Base-by-base conservation (phyloP, 2,888 invertebrate species). In the Alsophila aescularia region DNA sequence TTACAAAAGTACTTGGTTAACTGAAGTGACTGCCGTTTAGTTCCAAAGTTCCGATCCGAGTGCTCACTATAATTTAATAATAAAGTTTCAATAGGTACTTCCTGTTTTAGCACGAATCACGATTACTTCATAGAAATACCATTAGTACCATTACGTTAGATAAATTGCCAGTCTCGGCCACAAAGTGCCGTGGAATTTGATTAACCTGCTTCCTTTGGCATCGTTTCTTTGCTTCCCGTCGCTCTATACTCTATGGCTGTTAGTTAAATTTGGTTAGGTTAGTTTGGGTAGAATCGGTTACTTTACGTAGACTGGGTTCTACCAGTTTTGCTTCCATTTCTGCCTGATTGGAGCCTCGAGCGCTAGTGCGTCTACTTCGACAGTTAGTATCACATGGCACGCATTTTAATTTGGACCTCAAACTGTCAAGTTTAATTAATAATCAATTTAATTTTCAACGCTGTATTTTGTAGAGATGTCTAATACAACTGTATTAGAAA, bases 161-260 rank as follows among this genome's bases (percentile, higher is more conserved):
- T 36, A 45, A 13, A 29, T 37, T 37, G 29, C 15, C 10, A 15
- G 14, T 37, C 27, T 13, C 9, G 10, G 12, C 37, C 16, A 43
- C 43, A 44, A 43, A 44, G 34, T 44, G 21, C 13, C 34, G 5
- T 10, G 13, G 34, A 44, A 44, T 34, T 44, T 24, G 21, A 44
- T 34, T 44, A 44, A 32, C 35, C 35, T 15, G 18, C 10, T 6
- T 32, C 42, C 43, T 44, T 44, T 44, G 21, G 16, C 21, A 44
- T 34, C 34, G 34, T 21, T 44, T 31, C 5, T 18, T 15, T 44
- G 35, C 10, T 16, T 15, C 16, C 35, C 2, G n/a, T 16, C 35
- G 9, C 16, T 15, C 35, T 15, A 36, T 9, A 2, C 14, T 6
- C 16, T 9, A 2, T 0, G 7, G 9, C 15, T 9, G 10, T 9